These are phyloP conservation scores for Melikaiella ostensackeni DNA, from an alignment of 2,888 invertebrate genomes.

Conservation along the genomic window DNA sequence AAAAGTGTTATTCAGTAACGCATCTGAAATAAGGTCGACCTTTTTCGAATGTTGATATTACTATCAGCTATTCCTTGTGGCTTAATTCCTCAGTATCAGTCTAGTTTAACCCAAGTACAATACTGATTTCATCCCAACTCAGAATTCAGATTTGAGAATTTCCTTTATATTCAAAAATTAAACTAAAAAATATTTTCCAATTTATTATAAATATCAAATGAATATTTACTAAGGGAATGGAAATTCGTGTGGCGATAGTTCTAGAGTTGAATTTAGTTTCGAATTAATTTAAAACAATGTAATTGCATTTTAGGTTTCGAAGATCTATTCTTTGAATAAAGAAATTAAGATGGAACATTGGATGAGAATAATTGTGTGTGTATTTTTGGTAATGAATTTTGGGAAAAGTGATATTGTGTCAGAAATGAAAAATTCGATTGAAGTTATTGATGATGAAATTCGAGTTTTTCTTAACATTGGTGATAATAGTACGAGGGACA, in stretches of 20 bases:
- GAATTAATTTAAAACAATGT: too few relatives aligned
- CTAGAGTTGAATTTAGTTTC: too few relatives aligned
- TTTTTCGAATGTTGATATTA: conserved; percentile 9
- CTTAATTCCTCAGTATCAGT: background rate
- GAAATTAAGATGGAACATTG: background rate
- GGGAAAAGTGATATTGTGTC: background rate
- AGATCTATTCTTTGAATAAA: too few relatives aligned
- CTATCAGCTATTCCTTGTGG: background rate
- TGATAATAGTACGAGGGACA: conserved; percentile 42
- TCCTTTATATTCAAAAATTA: background rate
- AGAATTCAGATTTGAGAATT: background rate
- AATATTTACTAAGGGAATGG: too few relatives aligned
- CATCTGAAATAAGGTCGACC: conserved; percentile 29
- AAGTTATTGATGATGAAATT: conserved; percentile 29
- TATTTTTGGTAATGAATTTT: background rate
- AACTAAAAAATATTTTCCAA: too few relatives aligned
- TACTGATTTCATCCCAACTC: background rate
- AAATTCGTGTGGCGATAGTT: too few relatives aligned
- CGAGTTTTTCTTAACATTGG: conserved; percentile 48
- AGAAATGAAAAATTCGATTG: background rate
- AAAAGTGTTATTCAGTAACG: conserved; percentile 29
- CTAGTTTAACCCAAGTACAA: background rate
- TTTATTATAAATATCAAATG: too few relatives aligned
- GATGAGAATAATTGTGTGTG: background rate
- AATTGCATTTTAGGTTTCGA: too few relatives aligned